Base-by-base conservation (phyloP, 2,797 vertebrate genomes). In the Nyctibius grandis region DNA sequence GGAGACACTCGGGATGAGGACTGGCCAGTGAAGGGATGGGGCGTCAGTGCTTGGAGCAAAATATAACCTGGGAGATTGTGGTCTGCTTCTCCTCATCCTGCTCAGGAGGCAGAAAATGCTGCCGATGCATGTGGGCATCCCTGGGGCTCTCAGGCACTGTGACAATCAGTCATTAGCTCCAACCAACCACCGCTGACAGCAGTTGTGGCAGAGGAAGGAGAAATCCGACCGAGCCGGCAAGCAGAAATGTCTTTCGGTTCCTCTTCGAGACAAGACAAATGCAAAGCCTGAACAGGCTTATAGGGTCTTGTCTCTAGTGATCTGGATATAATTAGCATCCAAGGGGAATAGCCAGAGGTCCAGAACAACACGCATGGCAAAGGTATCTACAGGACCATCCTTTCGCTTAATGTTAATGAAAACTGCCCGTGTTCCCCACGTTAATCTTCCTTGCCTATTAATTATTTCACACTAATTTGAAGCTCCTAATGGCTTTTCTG, bases 391-490 rank as follows among this genome's bases (percentile, higher is more conserved):
- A 68, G 57, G 34, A 88, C 73, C 1, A 11, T 45, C 68, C 56
- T 74, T 76, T 60, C 0, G 0, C 59, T 44, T 77, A 33, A 74
- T n/a, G n/a, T 63, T 95, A 96, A 91, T 93, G 92, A 86, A 81
- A 93, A 86, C 25, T 10, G n/a, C 31, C 42, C 0, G 0, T 44
- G 56, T 63, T 89, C 4, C 18, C 47, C 73, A 65, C 0, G 6
- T 83, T 95, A 93, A 96, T 92, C 69, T 89, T 86, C 69, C n/a
- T 69, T 81, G n/a, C 88, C 65, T 76, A 84, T 91, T 96, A 94
- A 94, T 93, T 93, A 95, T 86, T 93, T 96, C 91, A 95, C 82
- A 91, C 82, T 88, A 93, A 96, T 97, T 59, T 96, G 87, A 84
- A 95, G 74, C 31, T 89, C 69, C 82, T 96, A 91, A 88, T 92